These are phyloP conservation scores for Pinctada fucata DNA, from an alignment of 2,888 invertebrate genomes.

Conservation along the genomic window DNA sequence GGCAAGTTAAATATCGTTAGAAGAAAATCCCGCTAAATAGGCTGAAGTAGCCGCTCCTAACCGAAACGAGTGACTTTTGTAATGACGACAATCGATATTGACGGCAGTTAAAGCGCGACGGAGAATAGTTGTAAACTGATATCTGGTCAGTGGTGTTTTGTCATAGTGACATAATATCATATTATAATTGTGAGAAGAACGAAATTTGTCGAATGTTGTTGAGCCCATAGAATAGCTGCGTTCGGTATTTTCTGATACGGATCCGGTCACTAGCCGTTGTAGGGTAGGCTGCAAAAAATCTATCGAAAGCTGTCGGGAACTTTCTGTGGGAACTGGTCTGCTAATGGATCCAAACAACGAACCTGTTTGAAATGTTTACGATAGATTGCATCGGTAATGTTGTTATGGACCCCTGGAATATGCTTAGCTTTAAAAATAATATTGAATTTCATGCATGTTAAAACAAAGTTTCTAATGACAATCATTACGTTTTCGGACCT, in stretches of 20 bases:
- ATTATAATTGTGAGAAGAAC: background rate
- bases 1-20: background rate
- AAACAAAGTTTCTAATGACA: constrained; percentile 4
- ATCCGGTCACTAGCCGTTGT: background rate
- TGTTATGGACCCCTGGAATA: constrained; percentile 13
- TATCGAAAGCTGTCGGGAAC: background rate
- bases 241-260: constrained; percentile 10
- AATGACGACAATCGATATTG: background rate
- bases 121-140: constrained; percentile 11
- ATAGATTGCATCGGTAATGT: constrained; percentile 21
- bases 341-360: background rate
- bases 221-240: background rate
- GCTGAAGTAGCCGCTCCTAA: background rate
- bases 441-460: constrained; percentile 2
- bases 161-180: constrained; percentile 3
- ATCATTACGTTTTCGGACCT: constrained; percentile 22
- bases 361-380: constrained; percentile 16
- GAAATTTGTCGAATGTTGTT: background rate
- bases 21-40: background rate
- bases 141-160: background rate
- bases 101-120: background rate
- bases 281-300: constrained; percentile 1
- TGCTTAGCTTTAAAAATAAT: constrained; percentile 6
- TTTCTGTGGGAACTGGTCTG: background rate
- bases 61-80: constrained; percentile 6